These are phyloP conservation scores for Eulemur rufifrons DNA, from an alignment of 2,113 vertebrate species.

Conservation along the genomic window DNA sequence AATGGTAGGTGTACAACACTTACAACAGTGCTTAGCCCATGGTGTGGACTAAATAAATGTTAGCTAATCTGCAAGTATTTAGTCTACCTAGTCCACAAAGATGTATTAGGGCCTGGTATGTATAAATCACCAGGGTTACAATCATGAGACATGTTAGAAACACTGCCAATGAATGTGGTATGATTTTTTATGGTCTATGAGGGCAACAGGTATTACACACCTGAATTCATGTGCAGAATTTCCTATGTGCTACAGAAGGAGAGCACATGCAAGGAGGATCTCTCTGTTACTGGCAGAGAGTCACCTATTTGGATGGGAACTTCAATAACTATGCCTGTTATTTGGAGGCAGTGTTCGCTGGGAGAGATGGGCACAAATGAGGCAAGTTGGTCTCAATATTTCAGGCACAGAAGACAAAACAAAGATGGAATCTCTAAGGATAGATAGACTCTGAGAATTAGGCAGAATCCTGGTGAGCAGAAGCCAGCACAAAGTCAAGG, in stretches of 20 bases:
- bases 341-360: background rate
- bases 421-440: background rate
- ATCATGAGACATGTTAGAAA: background rate
- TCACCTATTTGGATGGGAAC: background rate
- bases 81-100: background rate
- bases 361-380: background rate
- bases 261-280: background rate
- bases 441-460: background rate
- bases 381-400: background rate
- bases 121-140: background rate
- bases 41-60: background rate
- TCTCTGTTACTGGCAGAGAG: background rate
- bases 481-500: background rate
- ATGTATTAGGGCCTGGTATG: background rate
- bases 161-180: background rate
- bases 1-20: background rate
- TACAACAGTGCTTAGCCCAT: background rate
- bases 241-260: background rate
- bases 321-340: background rate
- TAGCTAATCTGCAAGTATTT: background rate
- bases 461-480: background rate
- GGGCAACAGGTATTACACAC: background rate
- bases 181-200: background rate
- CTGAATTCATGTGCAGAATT: background rate
- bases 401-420: constrained; percentile 18